Conservation (phyloP, 2,888 invertebrate genomes). For the Agriopis marginaria region DNA sequence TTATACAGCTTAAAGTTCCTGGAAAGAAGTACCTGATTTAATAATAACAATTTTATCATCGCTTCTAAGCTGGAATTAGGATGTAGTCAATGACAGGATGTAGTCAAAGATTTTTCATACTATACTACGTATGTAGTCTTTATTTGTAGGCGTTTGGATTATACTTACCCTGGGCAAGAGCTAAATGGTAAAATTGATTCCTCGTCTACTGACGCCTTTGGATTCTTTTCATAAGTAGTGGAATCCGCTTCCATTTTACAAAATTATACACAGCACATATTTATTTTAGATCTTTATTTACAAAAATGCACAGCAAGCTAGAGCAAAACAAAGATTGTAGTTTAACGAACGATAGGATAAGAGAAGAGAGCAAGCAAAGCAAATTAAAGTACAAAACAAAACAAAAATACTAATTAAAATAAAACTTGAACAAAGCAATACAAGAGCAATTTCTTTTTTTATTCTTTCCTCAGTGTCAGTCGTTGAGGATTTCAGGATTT, state of each 20-base stretch:
- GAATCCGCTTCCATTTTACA: constrained; percentile 80
- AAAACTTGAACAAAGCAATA: too few species aligned
- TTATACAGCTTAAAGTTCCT: constrained; percentile 71
- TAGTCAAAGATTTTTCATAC: too few species aligned
- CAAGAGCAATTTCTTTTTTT: too few species aligned
- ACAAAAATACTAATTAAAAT: too few species aligned
- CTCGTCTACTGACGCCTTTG: constrained; percentile 56
- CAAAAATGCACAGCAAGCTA: background rate
- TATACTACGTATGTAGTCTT: background rate
- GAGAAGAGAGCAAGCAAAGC: too few species aligned
- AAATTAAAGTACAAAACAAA: too few species aligned
- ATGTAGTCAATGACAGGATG: too few species aligned
- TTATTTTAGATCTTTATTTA: background rate
- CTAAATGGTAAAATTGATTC: constrained; percentile 67
- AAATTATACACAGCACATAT: background rate
- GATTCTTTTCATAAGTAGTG: constrained; percentile 72
- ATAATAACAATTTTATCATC: background rate
- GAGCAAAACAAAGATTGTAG: too few species aligned
- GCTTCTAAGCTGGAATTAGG: background rate
- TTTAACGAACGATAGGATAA: too few species aligned
- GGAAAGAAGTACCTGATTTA: constrained; percentile 40
- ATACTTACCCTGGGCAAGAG: constrained; percentile 63
- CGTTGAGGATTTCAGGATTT: too few species aligned
- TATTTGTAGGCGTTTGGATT: too few species aligned
- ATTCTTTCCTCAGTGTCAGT: too few species aligned